phyloP scores from a whole-genome alignment of 2,113 vertebrate species.

The Tupaia tana region DNA sequence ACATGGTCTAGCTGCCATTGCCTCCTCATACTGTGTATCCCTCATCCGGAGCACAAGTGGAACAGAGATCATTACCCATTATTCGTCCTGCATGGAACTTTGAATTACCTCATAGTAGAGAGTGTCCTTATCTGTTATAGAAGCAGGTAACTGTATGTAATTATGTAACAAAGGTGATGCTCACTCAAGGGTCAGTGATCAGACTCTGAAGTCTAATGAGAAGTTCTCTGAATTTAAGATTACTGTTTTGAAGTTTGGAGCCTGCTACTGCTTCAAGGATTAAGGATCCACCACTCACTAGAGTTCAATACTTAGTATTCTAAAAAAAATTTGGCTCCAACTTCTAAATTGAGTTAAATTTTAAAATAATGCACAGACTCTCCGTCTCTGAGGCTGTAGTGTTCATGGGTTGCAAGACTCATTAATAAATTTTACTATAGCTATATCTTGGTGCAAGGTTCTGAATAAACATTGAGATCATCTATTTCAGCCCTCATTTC shows the following conservation, averaged over 20 bases:
- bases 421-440: constrained; percentile 16
- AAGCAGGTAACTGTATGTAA: background rate
- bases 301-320: constrained; percentile 47
- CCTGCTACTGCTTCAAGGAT: background rate
- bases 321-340: background rate
- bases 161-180: background rate
- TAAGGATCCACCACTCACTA: constrained; percentile 32
- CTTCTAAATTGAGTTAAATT: constrained; percentile 40
- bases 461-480: background rate
- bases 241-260: constrained; percentile 21
- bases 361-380: constrained; percentile 18
- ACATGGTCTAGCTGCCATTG: background rate
- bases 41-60: background rate
- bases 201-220: background rate
- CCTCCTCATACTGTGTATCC: background rate
- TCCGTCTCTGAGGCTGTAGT: background rate
- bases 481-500: constrained; percentile 25
- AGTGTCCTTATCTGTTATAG: background rate
- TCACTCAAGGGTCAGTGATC: background rate
- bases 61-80: background rate
- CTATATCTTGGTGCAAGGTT: background rate
- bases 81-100: background rate
- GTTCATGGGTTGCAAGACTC: constrained; percentile 20
- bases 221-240: background rate
- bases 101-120: background rate